These are phyloP conservation scores for Pyrocoelia pectoralis DNA, from an alignment of 2,888 invertebrate genomes.

Conservation along the genomic window DNA sequence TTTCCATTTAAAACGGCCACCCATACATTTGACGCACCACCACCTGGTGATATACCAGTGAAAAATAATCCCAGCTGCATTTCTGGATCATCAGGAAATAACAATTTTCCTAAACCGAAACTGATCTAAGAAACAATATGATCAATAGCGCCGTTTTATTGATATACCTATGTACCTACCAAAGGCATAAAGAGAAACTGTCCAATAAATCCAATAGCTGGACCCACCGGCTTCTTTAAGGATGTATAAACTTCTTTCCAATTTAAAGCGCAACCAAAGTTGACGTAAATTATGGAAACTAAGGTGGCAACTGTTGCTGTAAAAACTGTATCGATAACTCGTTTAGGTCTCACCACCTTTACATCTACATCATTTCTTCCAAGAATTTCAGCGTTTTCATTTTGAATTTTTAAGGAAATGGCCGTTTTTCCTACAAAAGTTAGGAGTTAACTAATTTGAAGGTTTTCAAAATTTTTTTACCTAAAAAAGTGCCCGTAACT, in stretches of 20 bases:
- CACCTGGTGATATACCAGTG: constrained; percentile 90
- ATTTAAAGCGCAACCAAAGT: constrained; percentile 90
- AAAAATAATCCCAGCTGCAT: constrained; percentile 89
- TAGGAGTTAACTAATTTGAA: too few relatives aligned
- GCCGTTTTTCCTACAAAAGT: constrained; percentile 6
- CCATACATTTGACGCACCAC: constrained; percentile 98
- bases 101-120: constrained; percentile 72
- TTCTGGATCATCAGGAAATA: constrained; percentile 73
- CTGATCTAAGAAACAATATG: constrained; percentile 66
- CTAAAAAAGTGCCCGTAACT: constrained; percentile 55
- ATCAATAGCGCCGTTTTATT: background rate
- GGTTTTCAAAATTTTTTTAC: too few relatives aligned
- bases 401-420: constrained; percentile 45
- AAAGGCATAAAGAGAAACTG: constrained; percentile 90
- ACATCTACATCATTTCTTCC: constrained; percentile 39
- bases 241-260: constrained; percentile 73
- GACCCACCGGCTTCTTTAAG: constrained; percentile 77
- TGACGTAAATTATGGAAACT: constrained; percentile 83
- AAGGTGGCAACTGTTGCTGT: constrained; percentile 77
- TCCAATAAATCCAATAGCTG: constrained; percentile 77
- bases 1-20: constrained; percentile 91
- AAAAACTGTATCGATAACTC: constrained; percentile 77
- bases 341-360: constrained; percentile 55
- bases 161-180: constrained; percentile 64
- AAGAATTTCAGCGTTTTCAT: constrained; percentile 45